A percentile compares a stretch with the other conserved stretches of the same genome.
Conservation (phyloP, 64 coral and sea anemone species). For the Montipora capricornis region DNA sequence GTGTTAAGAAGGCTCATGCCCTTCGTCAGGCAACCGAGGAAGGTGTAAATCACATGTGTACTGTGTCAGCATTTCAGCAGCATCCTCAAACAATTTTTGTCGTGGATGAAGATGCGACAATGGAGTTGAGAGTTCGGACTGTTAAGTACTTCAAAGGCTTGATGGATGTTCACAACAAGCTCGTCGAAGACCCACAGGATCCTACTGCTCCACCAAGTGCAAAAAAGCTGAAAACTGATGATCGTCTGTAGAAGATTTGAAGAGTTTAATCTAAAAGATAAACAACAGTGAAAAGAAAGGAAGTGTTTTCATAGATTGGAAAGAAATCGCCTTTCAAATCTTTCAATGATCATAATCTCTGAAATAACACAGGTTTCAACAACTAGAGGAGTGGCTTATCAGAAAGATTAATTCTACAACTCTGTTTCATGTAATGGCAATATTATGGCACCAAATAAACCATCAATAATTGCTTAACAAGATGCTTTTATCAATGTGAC, state of each 20-base stretch:
- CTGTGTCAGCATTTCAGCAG: constrained; percentile 97
- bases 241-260: background rate
- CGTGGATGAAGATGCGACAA: constrained; percentile 94
- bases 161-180: constrained; percentile 98
- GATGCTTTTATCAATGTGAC: no score
- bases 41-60: constrained; percentile 97
- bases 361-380: no score
- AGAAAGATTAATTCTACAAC: no score
- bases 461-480: no score
- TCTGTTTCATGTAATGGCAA: no score
- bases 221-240: constrained; percentile 75
- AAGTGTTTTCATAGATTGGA: no score
- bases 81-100: constrained; percentile 94
- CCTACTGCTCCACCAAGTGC: constrained; percentile 76
- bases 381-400: no score
- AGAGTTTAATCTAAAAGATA: background rate
- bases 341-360: no score
- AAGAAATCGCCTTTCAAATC: no score
- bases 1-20: constrained; percentile 90
- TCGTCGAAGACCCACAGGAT: constrained; percentile 86
- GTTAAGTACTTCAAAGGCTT: constrained; percentile 99
- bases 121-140: constrained; percentile 96
- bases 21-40: constrained; percentile 87
- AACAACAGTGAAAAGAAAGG: background rate
- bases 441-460: no score